Evolutionary conservation across 2,797 vertebrate genomes (phyloP).

Genomic region (Pantherophis vulpinus): DNA sequence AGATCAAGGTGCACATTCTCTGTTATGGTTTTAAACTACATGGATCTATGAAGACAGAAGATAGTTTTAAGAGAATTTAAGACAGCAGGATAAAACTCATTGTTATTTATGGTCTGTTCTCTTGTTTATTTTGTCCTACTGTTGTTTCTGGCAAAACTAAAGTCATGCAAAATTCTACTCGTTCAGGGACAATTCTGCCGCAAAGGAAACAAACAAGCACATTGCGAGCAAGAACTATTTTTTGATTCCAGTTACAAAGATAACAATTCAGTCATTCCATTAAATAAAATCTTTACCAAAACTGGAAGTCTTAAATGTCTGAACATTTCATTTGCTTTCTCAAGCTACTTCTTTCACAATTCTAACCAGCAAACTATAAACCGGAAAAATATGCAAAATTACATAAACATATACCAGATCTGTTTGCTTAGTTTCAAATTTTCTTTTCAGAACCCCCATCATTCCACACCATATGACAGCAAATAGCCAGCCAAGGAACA

Average conservation of each 20-base stretch:
- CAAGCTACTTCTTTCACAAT: neutral
- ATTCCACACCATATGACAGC: neutral
- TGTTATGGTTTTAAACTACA: neutral
- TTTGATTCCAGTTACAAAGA: neutral
- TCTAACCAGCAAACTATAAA: neutral
- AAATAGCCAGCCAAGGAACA: neutral
- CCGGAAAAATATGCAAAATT: neutral
- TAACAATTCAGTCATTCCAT: neutral
- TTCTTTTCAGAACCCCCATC: neutral
- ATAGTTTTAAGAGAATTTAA: neutral
- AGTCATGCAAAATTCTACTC: neutral
- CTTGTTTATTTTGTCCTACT: neutral
- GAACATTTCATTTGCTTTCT: neutral
- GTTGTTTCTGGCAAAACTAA: neutral
- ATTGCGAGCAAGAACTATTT: neutral
- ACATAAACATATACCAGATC: neutral
- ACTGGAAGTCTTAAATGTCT: neutral
- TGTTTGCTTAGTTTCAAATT: neutral
- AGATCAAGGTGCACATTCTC: neutral
- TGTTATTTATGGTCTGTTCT: too few species aligned
- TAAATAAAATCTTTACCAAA: neutral
- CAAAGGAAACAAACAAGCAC: neutral
- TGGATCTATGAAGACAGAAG: neutral
- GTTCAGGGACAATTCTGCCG: neutral
- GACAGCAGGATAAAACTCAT: neutral